Percentiles rank a stretch among this genome's conserved stretches.
phyloP scores from a whole-genome alignment of 2,797 vertebrate genomes.

The Enteromius paludinosus region DNA sequence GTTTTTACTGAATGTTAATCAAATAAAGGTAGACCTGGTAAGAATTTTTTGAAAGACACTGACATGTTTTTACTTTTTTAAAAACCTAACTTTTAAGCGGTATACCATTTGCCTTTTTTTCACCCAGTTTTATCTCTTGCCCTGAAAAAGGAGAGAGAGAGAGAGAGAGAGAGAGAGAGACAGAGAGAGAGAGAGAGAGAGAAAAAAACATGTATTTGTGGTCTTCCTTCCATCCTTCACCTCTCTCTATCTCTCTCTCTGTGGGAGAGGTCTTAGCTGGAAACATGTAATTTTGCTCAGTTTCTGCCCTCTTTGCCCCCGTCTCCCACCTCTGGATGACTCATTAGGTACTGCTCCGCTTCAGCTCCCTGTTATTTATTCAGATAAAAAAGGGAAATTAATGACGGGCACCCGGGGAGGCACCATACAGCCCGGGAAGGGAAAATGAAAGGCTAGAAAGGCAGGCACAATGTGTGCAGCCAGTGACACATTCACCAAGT shows the following conservation, averaged over 20 bases:
- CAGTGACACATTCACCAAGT: constrained; percentile 25
- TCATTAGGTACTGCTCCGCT: constrained; percentile 60
- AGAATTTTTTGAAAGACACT: not conserved
- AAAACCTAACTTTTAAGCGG: not conserved
- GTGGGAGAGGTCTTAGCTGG: constrained; percentile 67
- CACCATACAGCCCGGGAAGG: constrained; percentile 38
- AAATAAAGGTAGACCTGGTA: not conserved
- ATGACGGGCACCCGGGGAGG: constrained; percentile 54
- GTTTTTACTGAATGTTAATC: not conserved
- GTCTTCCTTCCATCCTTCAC: not conserved
- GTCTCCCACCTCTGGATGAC: constrained; percentile 58
- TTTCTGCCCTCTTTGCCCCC: constrained; percentile 57
- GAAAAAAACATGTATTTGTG: not conserved
- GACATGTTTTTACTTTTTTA: not conserved
- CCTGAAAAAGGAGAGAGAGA: not conserved
- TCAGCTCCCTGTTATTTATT: constrained; percentile 69
- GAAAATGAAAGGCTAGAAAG: constrained; percentile 56
- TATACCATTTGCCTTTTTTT: not conserved
- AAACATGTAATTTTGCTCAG: constrained; percentile 59
- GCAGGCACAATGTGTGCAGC: constrained; percentile 50
- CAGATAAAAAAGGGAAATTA: constrained; percentile 69
- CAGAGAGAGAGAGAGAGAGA: not conserved
- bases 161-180: not conserved
- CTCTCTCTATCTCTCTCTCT: constrained; percentile 29
- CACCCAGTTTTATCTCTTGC: not conserved